Evolutionary conservation across 2,888 invertebrate species (phyloP).

Genomic region (Philereme transversata): DNA sequence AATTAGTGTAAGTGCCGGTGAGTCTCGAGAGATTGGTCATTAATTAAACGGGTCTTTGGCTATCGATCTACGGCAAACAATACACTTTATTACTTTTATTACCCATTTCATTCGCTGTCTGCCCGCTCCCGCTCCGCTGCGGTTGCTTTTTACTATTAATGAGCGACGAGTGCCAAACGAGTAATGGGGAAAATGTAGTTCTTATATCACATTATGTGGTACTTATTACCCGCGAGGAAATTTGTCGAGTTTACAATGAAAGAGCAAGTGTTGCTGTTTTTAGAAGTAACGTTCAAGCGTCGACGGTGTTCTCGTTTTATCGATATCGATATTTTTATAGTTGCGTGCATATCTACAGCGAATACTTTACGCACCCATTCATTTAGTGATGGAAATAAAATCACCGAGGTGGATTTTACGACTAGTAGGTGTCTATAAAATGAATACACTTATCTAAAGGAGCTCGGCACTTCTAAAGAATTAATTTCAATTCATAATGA

Average conservation of each 20-base stretch:
- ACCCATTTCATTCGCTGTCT: conserved; percentile 68
- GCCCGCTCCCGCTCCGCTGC: conserved; percentile 45
- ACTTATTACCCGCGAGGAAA: conserved; percentile 34
- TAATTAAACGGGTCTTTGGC: conserved; percentile 77
- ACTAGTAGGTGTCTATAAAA: conserved; percentile 22
- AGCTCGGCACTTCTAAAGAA: conserved; percentile 24
- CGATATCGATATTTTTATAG: conserved; percentile 24
- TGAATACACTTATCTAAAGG: conserved; percentile 11
- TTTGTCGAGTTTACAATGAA: conserved; percentile 31
- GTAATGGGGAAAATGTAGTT: conserved; percentile 45
- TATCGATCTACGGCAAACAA: conserved; percentile 78
- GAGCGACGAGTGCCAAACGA: conserved; percentile 43
- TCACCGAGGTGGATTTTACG: conserved; percentile 20
- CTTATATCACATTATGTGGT: conserved; percentile 40
- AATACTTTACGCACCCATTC: conserved; percentile 19
- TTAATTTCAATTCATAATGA: conserved; percentile 33
- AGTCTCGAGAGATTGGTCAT: conserved; percentile 79
- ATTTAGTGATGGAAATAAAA: conserved; percentile 24
- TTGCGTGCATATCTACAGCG: conserved; percentile 11
- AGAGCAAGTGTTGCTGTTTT: conserved; percentile 26
- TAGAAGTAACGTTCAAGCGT: conserved; percentile 10
- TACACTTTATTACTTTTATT: conserved; percentile 78
- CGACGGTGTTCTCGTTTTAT: conserved; percentile 16
- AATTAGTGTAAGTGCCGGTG: conserved; percentile 81
- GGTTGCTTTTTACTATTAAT: conserved; percentile 61